These are phyloP conservation scores for Indicator maculatus DNA, from an alignment of 2,113 vertebrate genomes.

Conservation along the genomic window DNA sequence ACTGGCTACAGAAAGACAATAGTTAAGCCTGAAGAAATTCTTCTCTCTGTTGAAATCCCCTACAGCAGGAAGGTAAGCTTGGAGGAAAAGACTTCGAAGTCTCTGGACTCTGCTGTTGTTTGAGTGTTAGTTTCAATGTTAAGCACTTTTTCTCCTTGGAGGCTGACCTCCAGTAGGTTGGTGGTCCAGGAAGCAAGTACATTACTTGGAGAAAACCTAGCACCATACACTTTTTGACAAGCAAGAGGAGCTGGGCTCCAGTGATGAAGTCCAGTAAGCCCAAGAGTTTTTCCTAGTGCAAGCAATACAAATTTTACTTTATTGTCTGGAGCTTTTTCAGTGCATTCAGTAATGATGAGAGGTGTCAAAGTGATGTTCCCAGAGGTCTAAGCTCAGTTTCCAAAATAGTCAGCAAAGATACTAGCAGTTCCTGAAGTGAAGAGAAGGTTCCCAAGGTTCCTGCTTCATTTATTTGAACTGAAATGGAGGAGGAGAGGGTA, in stretches of 20 bases:
- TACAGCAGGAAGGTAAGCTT: constrained; percentile 85
- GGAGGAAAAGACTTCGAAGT: not conserved
- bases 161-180: not conserved
- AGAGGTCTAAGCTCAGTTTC: not conserved
- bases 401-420: not conserved
- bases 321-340: not conserved
- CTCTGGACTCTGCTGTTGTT: not conserved
- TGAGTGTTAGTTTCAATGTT: not conserved
- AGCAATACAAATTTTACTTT: not conserved
- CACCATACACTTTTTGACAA: not conserved
- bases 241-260: not conserved
- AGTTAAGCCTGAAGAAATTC: constrained; percentile 84
- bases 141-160: not conserved
- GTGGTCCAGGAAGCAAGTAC: not conserved
- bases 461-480: not conserved
- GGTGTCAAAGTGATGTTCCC: not conserved
- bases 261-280: not conserved
- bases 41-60: constrained; percentile 88
- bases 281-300: not conserved
- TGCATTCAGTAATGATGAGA: not conserved
- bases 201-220: not conserved
- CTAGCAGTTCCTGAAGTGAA: not conserved
- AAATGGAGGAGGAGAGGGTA: not conserved
- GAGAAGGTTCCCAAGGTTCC: not conserved
- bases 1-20: constrained; percentile 87